Evolutionary conservation across 1,140 invertebrate genomes (phyloP).

Genomic region (Sycobia sp.): DNA sequence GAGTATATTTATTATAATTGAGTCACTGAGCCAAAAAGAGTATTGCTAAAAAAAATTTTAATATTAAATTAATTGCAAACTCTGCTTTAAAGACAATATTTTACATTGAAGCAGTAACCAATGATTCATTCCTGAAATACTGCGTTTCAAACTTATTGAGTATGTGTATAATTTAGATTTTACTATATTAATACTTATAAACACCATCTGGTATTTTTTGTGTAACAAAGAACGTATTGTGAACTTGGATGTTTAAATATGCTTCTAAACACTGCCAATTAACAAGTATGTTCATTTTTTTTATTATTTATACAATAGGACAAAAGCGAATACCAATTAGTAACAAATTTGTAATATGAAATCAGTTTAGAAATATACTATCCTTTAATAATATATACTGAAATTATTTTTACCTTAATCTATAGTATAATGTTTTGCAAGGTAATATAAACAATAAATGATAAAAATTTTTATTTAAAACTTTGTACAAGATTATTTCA

Average conservation of each 20-base stretch:
- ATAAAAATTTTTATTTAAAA: constrained; percentile 38
- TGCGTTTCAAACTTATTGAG: constrained; percentile 36
- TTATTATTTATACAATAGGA: constrained; percentile 46
- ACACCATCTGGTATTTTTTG: constrained; percentile 33
- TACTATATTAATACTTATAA: constrained; percentile 13
- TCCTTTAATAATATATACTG: constrained; percentile 51
- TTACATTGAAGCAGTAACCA: not conserved
- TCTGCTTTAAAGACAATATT: constrained; percentile 18
- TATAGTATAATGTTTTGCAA: constrained; percentile 8
- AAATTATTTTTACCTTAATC: not conserved
- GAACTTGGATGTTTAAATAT: constrained; percentile 35
- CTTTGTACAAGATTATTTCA: not conserved
- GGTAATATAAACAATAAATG: constrained; percentile 10
- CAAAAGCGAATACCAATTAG: constrained; percentile 28
- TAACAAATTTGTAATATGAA: constrained; percentile 40
- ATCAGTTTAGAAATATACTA: constrained; percentile 44
- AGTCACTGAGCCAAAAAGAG: constrained; percentile 19
- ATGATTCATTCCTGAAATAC: constrained; percentile 20
- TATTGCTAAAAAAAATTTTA: constrained; percentile 6
- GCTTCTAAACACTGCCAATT: constrained; percentile 51
- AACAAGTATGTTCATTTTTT: constrained; percentile 47
- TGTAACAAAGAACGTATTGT: constrained; percentile 37
- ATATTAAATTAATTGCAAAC: constrained; percentile 1
- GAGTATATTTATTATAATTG: constrained; percentile 23
- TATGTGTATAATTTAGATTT: constrained; percentile 25